Evolutionary conservation across 1,140 invertebrate genomes (phyloP), one percentile per base, ranked within the genome.

Genomic region (Apocrypta bakeri): DNA sequence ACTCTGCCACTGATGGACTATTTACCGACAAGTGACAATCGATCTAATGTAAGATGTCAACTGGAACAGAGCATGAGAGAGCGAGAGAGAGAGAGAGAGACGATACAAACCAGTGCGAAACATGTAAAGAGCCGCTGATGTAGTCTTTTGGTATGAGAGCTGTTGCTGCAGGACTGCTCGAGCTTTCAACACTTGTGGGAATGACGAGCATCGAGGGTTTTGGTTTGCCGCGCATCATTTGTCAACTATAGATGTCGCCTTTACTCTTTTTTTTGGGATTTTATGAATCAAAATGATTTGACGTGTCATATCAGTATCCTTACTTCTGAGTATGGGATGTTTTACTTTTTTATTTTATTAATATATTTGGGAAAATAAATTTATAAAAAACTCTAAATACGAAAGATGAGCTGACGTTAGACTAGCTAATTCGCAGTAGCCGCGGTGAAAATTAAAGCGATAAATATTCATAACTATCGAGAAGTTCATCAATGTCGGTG

Each of bases 11-110:
- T 72, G 42, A 79, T 72, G 68, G 68, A 21, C 71, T 74, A 31
- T 81, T 73, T 81, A 64, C 31, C 71, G 71, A 73, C 56, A 81
- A 71, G 69, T 73, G 69, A 80, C 48, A 63, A 81, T 81, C 71
- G 25, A 64, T 31, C 48, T 29, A 74, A 81, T 74, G 29, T 74
- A 42, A 63, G 56, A 64, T 40, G 31, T 73, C 79, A 42, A 74
- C 69, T 56, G 77, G n/a, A n/a, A n/a, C n/a, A n/a, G n/a, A n/a
- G n/a, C n/a, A n/a, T n/a, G n/a, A n/a, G n/a, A n/a, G n/a, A n/a
- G n/a, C n/a, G n/a, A 37, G 69, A 37, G 42, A 11, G 48, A 56
- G 29, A 63, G 31, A 11, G 14, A 1, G 17, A 1, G 25, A 31
- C 11, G 9, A n/a, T n/a, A n/a, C n/a, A n/a, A n/a, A n/a, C n/a